Conservation (phyloP, 2,888 invertebrate genomes). For the Andrena haemorrhoa region DNA sequence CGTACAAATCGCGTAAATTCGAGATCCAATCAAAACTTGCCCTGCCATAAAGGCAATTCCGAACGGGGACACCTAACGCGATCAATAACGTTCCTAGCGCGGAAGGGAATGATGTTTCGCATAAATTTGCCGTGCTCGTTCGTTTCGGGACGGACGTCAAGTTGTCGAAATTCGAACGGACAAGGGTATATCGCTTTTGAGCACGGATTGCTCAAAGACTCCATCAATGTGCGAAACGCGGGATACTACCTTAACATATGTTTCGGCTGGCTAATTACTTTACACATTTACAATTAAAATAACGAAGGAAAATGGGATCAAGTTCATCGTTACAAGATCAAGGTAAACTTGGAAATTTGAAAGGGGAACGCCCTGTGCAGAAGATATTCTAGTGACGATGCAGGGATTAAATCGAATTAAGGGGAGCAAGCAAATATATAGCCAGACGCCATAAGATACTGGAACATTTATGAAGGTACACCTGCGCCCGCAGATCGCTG, state of each 20-base stretch:
- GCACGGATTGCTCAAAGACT: conserved; percentile 13
- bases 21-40: conserved; percentile 44
- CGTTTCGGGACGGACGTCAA: conserved; percentile 34
- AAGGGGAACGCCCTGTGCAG: neutral
- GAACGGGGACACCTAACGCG: neutral
- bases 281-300: neutral
- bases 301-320: too few relatives aligned
- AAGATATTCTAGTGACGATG: neutral
- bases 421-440: neutral
- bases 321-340: too few relatives aligned
- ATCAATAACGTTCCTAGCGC: conserved; percentile 27
- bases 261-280: neutral
- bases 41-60: conserved; percentile 14
- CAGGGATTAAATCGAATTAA: conserved; percentile 29
- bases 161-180: conserved; percentile 34
- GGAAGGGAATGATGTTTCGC: conserved; percentile 19
- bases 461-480: conserved; percentile 27
- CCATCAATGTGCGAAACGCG: conserved; percentile 32
- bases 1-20: conserved; percentile 38
- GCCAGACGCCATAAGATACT: conserved; percentile 18
- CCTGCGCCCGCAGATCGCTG: neutral
- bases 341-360: neutral
- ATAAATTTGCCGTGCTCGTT: conserved; percentile 26
- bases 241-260: neutral
- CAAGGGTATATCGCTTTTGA: conserved; percentile 37